Percentiles rank a stretch among this genome's conserved stretches.
Conservation (phyloP, 2,113 vertebrate genomes). For the Murina feae region DNA sequence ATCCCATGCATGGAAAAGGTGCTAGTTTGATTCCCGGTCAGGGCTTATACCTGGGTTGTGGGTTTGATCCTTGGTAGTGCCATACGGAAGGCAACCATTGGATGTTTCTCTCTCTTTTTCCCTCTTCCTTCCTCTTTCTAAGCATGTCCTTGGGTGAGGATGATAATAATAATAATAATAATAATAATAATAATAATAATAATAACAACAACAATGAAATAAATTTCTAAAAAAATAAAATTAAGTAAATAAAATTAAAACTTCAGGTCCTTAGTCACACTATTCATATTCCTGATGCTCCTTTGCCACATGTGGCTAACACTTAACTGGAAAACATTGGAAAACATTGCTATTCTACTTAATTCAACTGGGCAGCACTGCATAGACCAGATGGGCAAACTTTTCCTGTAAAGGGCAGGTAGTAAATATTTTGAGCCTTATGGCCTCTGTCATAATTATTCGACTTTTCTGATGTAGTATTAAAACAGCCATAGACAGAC, state of each 20-base stretch:
- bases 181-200: too few species aligned
- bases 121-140: too few species aligned
- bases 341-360: neutral
- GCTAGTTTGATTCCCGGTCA: too few species aligned
- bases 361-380: neutral
- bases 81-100: neutral
- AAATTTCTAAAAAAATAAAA: neutral
- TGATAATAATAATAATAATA: too few species aligned
- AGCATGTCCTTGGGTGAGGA: too few species aligned
- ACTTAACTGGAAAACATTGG: neutral
- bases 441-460: neutral
- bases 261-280: neutral
- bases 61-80: too few species aligned
- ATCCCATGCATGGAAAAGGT: too few species aligned
- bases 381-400: neutral
- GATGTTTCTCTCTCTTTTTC: too few species aligned
- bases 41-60: too few species aligned
- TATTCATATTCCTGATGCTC: neutral
- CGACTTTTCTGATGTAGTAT: neutral
- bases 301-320: neutral
- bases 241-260: neutral
- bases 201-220: too few species aligned
- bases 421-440: neutral
- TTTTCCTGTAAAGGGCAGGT: neutral
- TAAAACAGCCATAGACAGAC: neutral